Evolutionary conservation across 1,140 invertebrate species (phyloP), one percentile per base, ranked within the genome.

Genomic region (Nephila pilipes): DNA sequence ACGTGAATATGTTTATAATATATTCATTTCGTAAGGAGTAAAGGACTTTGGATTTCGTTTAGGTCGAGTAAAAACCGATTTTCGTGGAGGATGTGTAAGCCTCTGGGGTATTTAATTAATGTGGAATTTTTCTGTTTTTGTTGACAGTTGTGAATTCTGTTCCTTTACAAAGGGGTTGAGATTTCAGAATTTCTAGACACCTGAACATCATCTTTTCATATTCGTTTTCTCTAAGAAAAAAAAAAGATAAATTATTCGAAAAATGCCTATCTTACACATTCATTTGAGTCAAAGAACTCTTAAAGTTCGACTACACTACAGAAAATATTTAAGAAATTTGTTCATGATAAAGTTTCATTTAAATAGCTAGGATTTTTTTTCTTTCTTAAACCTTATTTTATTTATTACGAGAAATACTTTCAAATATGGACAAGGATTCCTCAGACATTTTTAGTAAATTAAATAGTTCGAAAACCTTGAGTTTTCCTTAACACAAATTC

Each of bases 1-100:
- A 58, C 65, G 69, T 29, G 81, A 75, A 57, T 83, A 83, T 83
- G 81, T 83, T 83, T 83, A 57, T 54, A 83, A n/a, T 46, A 46
- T 46, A 46, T 46, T 57, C 38, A 83, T 75, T 75, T 32, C 29
- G 29, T 36, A 32, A 29, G 38, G 54, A 81, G 46, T 20, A 14
- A 38, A 81, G 38, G 80, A 81, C 25, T 46, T 46, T 16, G 75
- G 36, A 32, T 80, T 65, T 65, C 63, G n/a, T 25, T 65, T n/a
- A 29, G 10, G 63, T 65, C 63, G 63, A 10, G 25, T n/a, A 80
- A 36, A 38, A 79, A 36, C 75, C 32, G 75, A 80, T 80, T 46
- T 80, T 20, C 16, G 75, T 10, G 75, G 32, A 80, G 18, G 75
- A 29, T 65, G 80, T 65, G 80, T 46, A 38, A 81, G 80, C 46